Percentiles rank a stretch among this genome's conserved stretches.
phyloP scores from a whole-genome alignment of 2,888 invertebrate genomes.

The Lottia gigantea region DNA sequence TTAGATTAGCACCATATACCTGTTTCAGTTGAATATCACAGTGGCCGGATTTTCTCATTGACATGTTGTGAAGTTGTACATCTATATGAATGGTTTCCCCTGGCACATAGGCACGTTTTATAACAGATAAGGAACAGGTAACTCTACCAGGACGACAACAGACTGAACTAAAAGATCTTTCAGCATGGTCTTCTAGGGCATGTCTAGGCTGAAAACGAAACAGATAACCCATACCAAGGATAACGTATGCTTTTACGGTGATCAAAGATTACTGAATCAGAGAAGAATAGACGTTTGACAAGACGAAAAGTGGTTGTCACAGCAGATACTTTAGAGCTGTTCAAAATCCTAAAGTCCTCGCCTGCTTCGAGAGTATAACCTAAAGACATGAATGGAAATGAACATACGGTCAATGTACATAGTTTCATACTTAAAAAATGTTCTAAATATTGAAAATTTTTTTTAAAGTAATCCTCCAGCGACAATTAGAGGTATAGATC shows the following conservation, averaged over 20 bases:
- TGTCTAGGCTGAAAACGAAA: slow-evolving; percentile 40
- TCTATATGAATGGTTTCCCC: slow-evolving; percentile 58
- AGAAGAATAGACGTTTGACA: too few species aligned
- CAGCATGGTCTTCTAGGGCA: slow-evolving; percentile 58
- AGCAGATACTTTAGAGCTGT: too few species aligned
- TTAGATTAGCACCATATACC: slow-evolving; percentile 35
- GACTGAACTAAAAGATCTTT: slow-evolving; percentile 52
- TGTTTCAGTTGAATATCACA: slow-evolving; percentile 58
- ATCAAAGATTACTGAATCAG: too few species aligned
- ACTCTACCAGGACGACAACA: slow-evolving; percentile 62
- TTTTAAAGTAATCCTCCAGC: too few species aligned
- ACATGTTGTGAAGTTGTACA: slow-evolving; percentile 59
- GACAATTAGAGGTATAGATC: too few species aligned
- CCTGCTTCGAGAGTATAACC: too few species aligned
- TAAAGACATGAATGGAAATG: too few species aligned
- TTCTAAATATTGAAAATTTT: too few species aligned
- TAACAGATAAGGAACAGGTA: slow-evolving; percentile 55
- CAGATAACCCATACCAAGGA: background rate
- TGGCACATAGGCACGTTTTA: slow-evolving; percentile 59
- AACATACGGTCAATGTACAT: too few species aligned
- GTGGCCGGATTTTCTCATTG: slow-evolving; percentile 55
- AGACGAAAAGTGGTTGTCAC: too few species aligned
- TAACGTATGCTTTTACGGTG: background rate
- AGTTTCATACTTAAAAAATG: too few species aligned
- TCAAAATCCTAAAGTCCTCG: too few species aligned